phyloP scores from a whole-genome alignment of 2,113 vertebrate genomes.

The Cottus gobio region DNA sequence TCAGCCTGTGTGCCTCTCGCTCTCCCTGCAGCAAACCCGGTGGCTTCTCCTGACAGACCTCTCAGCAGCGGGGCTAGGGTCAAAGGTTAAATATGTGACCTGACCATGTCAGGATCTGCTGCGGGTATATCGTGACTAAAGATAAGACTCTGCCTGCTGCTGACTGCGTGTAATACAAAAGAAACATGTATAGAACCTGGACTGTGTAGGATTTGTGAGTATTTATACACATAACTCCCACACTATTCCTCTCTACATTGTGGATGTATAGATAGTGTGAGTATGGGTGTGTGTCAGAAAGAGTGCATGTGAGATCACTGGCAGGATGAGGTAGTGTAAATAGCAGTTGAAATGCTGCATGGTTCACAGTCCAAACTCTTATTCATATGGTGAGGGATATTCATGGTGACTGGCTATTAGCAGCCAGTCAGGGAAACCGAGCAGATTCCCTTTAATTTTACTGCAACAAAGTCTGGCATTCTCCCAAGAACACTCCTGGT shows the following conservation, averaged over 20 bases:
- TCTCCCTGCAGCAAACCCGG: conserved; percentile 2
- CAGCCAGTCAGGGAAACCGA: neutral
- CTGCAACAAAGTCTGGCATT: too few relatives aligned
- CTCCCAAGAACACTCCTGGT: too few relatives aligned
- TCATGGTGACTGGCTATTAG: too few relatives aligned
- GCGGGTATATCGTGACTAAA: conserved; percentile 33
- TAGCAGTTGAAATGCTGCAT: conserved; percentile 28
- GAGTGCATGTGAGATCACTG: conserved; percentile 7
- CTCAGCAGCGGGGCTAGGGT: conserved; percentile 21
- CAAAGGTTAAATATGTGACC: conserved; percentile 73
- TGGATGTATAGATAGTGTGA: conserved; percentile 11
- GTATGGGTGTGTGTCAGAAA: conserved; percentile 1
- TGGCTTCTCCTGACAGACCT: conserved; percentile 33
- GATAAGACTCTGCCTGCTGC: conserved; percentile 32
- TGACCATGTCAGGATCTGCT: conserved; percentile 52
- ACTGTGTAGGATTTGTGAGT: conserved; percentile 19
- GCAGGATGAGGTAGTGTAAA: conserved; percentile 26
- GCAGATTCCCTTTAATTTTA: neutral
- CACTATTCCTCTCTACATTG: conserved; percentile 15
- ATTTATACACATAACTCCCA: conserved; percentile 25
- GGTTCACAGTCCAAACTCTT: neutral
- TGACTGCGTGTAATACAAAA: neutral
- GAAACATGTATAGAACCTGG: conserved; percentile 4
- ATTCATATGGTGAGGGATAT: neutral
- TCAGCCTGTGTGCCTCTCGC: neutral